phyloP scores from a whole-genome alignment of 2,888 invertebrate species.

The Polydrusus cervinus region DNA sequence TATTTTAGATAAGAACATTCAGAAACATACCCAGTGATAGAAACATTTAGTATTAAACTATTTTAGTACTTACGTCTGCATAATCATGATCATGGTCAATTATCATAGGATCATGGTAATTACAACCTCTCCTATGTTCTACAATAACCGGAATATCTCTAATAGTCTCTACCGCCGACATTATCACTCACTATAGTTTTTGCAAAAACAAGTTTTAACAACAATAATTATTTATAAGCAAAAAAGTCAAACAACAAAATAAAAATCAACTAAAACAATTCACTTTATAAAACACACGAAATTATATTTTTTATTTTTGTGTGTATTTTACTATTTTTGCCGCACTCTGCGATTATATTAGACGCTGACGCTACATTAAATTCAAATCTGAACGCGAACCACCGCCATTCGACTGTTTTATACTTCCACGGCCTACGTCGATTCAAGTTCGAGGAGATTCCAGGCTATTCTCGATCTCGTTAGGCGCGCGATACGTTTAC shows the following conservation, averaged over 20 bases:
- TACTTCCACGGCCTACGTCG: constrained; percentile 31
- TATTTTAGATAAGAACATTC: too few species aligned
- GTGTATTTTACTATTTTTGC: neutral
- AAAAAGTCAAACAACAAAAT: constrained; percentile 4
- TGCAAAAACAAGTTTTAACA: neutral
- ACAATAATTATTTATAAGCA: too few species aligned
- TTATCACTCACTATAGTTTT: constrained; percentile 18
- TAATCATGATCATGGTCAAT: constrained; percentile 30
- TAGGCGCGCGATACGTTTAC: constrained; percentile 10
- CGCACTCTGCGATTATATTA: neutral
- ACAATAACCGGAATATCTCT: constrained; percentile 51
- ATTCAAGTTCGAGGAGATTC: constrained; percentile 20
- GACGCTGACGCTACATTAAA: neutral
- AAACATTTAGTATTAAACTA: too few species aligned
- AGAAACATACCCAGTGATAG: too few species aligned
- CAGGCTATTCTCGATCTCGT: constrained; percentile 12
- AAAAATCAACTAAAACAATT: neutral
- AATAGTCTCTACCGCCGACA: constrained; percentile 46
- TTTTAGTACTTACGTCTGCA: constrained; percentile 32
- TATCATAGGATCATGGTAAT: constrained; percentile 42
- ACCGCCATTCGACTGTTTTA: constrained; percentile 26
- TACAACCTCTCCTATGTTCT: constrained; percentile 30
- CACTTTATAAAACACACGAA: neutral
- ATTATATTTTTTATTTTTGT: neutral
- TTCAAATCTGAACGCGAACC: constrained; percentile 32